Conservation (phyloP, 2,113 vertebrate species). For the Hippotragus niger region DNA sequence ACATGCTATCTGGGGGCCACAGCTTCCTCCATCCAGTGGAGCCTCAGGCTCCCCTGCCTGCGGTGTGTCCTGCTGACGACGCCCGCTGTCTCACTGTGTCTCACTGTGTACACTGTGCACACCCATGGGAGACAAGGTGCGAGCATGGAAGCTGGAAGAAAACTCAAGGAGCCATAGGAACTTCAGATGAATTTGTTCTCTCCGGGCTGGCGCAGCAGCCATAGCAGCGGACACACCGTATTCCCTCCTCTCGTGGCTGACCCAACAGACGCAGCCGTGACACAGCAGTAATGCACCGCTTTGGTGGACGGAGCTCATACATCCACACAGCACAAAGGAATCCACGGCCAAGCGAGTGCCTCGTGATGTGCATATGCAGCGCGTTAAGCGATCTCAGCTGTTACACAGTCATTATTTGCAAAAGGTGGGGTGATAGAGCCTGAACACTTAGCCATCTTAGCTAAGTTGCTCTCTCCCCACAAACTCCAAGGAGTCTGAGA, state of each 20-base stretch:
- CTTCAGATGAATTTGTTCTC: background rate
- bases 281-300: background rate
- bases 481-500: background rate
- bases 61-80: fast-evolving
- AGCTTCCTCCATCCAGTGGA: background rate
- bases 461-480: background rate
- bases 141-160: background rate
- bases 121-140: background rate
- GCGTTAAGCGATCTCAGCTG: background rate
- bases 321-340: background rate
- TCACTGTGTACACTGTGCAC: background rate
- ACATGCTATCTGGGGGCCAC: background rate
- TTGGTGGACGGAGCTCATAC: background rate
- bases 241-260: background rate
- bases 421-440: background rate
- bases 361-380: background rate
- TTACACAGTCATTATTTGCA: background rate
- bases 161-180: background rate
- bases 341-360: background rate
- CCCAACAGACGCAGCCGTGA: background rate
- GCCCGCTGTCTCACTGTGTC: background rate
- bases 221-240: background rate
- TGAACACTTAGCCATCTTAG: background rate
- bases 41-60: background rate
- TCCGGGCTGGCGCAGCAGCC: background rate